These are phyloP conservation scores for Heliconius melpomene DNA, from an alignment of 1,140 invertebrate species.

Conservation along the genomic window DNA sequence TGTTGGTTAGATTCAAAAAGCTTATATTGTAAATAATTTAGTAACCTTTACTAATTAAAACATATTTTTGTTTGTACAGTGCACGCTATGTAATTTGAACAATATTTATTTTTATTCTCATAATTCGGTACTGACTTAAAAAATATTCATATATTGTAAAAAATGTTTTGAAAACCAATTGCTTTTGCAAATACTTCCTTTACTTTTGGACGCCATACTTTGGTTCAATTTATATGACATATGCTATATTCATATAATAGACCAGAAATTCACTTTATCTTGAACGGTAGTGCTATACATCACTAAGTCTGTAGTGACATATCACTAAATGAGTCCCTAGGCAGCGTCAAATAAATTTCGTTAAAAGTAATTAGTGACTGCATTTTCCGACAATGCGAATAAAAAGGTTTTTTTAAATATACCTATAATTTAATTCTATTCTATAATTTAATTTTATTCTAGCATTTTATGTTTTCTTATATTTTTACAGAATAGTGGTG, in stretches of 20 bases:
- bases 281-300: background rate
- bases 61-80: background rate
- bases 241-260: background rate
- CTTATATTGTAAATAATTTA: conserved; percentile 5
- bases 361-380: background rate
- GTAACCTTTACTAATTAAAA: background rate
- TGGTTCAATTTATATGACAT: background rate
- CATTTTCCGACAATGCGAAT: background rate
- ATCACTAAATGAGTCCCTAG: background rate
- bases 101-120: background rate
- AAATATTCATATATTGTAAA: no score
- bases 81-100: background rate
- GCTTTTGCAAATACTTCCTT: background rate
- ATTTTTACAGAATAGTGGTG: background rate
- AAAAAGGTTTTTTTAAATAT: background rate
- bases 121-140: no score
- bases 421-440: conserved; percentile 2
- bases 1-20: background rate
- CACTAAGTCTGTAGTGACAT: background rate
- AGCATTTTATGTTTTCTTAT: background rate
- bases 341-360: background rate
- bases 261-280: background rate
- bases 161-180: no score
- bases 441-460: background rate
- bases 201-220: background rate